phyloP scores from a whole-genome alignment of 2,113 vertebrate species.

The Ptyas mucosa region DNA sequence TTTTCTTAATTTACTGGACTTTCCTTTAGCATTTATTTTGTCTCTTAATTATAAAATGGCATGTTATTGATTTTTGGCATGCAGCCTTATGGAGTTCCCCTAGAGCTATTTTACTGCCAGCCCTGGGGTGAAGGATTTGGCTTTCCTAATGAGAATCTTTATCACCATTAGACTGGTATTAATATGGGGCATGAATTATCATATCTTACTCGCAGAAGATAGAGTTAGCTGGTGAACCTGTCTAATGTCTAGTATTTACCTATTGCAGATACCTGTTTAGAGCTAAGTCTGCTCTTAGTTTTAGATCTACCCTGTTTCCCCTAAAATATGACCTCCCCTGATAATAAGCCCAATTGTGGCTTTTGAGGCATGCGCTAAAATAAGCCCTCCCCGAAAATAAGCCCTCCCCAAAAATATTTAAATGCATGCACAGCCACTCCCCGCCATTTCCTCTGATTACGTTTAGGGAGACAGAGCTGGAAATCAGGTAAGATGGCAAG shows the following conservation, averaged over 20 bases:
- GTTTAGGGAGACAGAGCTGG: too few relatives aligned
- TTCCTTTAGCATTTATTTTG: slow-evolving; percentile 80
- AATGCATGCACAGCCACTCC: too few relatives aligned
- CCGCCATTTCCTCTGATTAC: too few relatives aligned
- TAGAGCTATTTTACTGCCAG: slow-evolving; percentile 71
- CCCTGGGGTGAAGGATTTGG: slow-evolving; percentile 54
- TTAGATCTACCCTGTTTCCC: background rate
- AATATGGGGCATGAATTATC: slow-evolving; percentile 72
- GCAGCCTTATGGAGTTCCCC: slow-evolving; percentile 65
- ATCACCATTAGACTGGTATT: slow-evolving; percentile 73
- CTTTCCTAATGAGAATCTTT: slow-evolving; percentile 76
- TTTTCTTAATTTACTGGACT: slow-evolving; percentile 86
- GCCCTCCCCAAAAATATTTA: too few relatives aligned
- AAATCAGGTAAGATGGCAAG: too few relatives aligned
- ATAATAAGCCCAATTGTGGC: too few relatives aligned
- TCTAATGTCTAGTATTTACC: background rate
- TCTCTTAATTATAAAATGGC: slow-evolving; percentile 91
- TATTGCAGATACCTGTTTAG: background rate
- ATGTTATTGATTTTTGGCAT: slow-evolving; percentile 81
- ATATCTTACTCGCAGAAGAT: slow-evolving; percentile 21
- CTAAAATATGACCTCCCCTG: too few relatives aligned
- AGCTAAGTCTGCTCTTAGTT: background rate
- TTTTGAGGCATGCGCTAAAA: too few relatives aligned
- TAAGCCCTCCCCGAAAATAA: too few relatives aligned
- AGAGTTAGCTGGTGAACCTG: slow-evolving; percentile 25